These are phyloP conservation scores for Remorina albescens DNA, from an alignment of 2,797 vertebrate species.

Conservation along the genomic window DNA sequence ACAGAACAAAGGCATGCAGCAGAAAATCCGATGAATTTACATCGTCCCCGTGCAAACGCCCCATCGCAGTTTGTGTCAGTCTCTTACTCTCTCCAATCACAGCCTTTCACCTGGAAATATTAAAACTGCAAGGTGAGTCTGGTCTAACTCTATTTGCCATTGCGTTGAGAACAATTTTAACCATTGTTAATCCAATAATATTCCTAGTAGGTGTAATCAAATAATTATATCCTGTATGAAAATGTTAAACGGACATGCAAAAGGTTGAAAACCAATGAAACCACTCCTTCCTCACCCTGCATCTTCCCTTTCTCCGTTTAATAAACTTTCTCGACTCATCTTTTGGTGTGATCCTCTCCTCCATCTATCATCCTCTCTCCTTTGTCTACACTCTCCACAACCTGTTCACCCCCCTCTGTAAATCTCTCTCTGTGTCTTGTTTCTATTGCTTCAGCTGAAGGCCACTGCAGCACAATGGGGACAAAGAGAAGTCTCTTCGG, in stretches of 20 bases:
- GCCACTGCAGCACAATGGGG: conserved; percentile 27
- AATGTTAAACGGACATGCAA: conserved; percentile 50
- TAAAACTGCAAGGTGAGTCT: conserved; percentile 26
- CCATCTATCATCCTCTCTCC: not conserved
- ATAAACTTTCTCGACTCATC: conserved; percentile 14
- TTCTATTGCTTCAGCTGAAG: conserved; percentile 46
- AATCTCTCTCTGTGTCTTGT: not conserved
- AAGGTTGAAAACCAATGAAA: conserved; percentile 38
- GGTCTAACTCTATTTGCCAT: conserved; percentile 34
- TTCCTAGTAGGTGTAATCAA: conserved; percentile 49
- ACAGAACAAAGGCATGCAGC: conserved; percentile 48
- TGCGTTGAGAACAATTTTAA: conserved; percentile 27
- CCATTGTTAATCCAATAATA: conserved; percentile 43
- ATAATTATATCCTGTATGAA: conserved; percentile 55
- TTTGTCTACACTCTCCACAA: conserved; percentile 1
- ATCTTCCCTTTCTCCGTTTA: not conserved
- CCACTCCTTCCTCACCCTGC: not conserved
- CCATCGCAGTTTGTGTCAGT: conserved; percentile 14
- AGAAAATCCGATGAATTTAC: conserved; percentile 59
- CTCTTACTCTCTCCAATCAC: not conserved
- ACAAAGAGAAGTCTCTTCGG: conserved; percentile 45
- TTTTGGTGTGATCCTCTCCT: conserved; percentile 4
- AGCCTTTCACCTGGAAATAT: conserved; percentile 17
- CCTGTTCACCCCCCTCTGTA: not conserved
- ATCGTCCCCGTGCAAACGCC: conserved; percentile 34